Base-by-base conservation (phyloP, 1,140 invertebrate species). In the Trinorchestia longiramus region DNA sequence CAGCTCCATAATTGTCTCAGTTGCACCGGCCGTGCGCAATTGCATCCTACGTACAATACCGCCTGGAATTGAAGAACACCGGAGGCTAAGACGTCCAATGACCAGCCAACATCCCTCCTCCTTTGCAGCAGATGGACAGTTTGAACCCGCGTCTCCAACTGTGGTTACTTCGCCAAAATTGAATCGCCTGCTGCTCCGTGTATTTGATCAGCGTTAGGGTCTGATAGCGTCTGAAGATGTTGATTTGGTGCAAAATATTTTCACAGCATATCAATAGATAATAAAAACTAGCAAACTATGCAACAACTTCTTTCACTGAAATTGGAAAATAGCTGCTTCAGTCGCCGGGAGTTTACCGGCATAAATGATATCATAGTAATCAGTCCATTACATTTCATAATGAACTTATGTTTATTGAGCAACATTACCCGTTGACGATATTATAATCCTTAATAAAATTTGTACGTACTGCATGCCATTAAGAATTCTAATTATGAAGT, bases 1-100 rank as follows among this genome's bases (percentile, higher is more conserved):
- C 92, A 43, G 44, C 44, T 45, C 92, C 92, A 40, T 94, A 94
- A 94, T 94, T 94, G 92, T 94, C 92, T 94, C 92, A 15, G 28
- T 91, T 41, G 6, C 92, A 15, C 92, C 92, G 28, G 92, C 92
- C 44, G 4, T 40, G 41, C 41, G 47, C 43, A 94, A 94, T 94
- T 94, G 92, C 41, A 94, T 94, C 92, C 23, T 44, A 94, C 43
- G 44, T 91, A 42, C 88, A 77, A 90, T 90, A 43, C 88, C 11
- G 88, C 88, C 88, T 90, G 41, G 11, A 90, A 90, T 90, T 90
- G 88, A 90, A 41, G 88, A 36, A 77, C 62, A 77, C 62, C 62
- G 62, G 11, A 77, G 62, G 62, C 62, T 28, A 77, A 77, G 62
- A 77, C 62, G 62, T 77, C 62, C 62, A 19, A 77, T 77, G 62